Base-by-base conservation (phyloP, 2,797 vertebrate genomes). In the Austrolebias charrua region DNA sequence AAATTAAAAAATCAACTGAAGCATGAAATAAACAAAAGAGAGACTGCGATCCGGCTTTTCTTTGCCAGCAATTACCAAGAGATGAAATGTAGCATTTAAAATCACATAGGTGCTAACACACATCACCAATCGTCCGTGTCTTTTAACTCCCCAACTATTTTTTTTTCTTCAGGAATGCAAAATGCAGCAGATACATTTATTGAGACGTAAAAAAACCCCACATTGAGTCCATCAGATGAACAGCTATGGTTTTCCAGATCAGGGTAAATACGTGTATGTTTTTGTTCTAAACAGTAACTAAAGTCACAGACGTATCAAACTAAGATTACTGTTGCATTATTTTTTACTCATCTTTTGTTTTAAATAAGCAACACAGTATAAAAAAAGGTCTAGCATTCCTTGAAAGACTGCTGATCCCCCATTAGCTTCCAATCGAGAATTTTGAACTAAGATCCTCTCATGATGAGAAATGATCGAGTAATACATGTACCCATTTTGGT, bases 11-110 rank as follows among this genome's bases (percentile, higher is more conserved):
- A 84, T 75, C 66, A 80, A 80, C 71, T 54, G 82, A 78, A 77
- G 87, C 82, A 79, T 89, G 83, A 88, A 88, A 87, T 85, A 84
- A 86, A 89, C 82, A 85, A 87, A 85, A 79, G 74, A 51, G 49
- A 63, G 58, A 60, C 54, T 55, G 69, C 48, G 63, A 82, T 75
- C 55, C 45, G 35, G 67, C 54, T 75, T 76, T 66, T 72, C 55
- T 63, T 73, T 78, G 61, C 43, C 16, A 71, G 61, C 69, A 82
- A 82, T 87, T 85, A 86, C 31, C 64, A 76, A 53, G 55, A 53
- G 68, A 77, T 81, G 73, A 85, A 83, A 86, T 79, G 57, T 66
- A 65, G 49, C 59, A 69, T 75, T 80, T 63, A 75, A 77, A 82
- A 82, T 76, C 60, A 63, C 70, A 65, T 56, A 66, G 76, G 73